Evolutionary conservation across 2,113 vertebrate genomes (phyloP), one percentile per base, ranked within the genome.

Genomic region (Pomatostomus ruficeps): DNA sequence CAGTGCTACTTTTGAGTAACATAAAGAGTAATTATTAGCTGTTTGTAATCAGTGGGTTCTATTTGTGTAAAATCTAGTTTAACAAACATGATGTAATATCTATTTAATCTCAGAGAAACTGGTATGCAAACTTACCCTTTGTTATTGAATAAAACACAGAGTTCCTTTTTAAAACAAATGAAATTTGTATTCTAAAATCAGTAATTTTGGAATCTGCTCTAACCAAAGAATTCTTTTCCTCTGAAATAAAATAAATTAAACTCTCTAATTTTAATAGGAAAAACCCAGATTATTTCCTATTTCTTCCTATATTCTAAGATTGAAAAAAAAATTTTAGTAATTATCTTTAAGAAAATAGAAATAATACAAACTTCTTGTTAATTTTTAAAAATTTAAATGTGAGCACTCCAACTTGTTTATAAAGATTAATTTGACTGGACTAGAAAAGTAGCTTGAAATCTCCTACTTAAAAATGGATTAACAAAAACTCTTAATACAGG

Each of bases 271-370:
- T 73, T 65, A 59, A 36, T 12, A 38, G 5, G 18, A 11, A 59
- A 73, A 70, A 33, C 0, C 0, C 8, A 51, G 6, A 3, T 38
- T 12, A 57, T 57, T 79, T 79, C 6, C 9, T 48, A 28, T 42
- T 68, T 63, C 5, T 49, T 48, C 13, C 21, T 57, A 10, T 24
- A 51, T 33, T 83, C 20, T 73, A 51, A 85, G 63, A 55, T 17
- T 18, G 3, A 40, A 48, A 77, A 43, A 6, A 38, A 85, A 71
- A 61, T 75, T 89, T 75, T n/a, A 68, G 1, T 4, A 68, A 40
- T 90, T 62, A 52, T 16, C 4, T 49, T 31, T 49, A 63, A 20
- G 12, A 80, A 84, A 80, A 63, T 16, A 52, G 8, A 76, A 67
- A 66, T 25, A 2, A 1, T 26, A 17, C 9, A 23, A 49, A 10